A percentile compares a stretch with the other conserved stretches of the same genome.
Conservation (phyloP, 2,113 vertebrate genomes). For the Cyprinodon tularosa region DNA sequence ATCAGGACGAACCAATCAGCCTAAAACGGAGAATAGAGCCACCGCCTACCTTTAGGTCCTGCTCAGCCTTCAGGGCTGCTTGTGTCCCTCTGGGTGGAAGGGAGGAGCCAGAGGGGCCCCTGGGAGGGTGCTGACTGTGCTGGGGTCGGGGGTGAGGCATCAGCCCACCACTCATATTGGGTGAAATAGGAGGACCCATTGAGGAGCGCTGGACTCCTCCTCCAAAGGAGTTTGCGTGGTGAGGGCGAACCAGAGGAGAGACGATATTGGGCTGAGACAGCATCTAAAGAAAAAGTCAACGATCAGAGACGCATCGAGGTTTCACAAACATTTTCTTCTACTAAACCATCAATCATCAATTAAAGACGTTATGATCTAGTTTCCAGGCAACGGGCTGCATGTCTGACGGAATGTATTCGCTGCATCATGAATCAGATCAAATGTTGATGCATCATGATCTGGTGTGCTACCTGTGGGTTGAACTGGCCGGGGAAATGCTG, state of each 20-base stretch:
- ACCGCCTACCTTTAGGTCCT: constrained; percentile 88
- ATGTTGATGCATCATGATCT: background rate
- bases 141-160: constrained; percentile 92
- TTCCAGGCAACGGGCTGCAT: too few species aligned
- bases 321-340: too few species aligned
- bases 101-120: constrained; percentile 86
- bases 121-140: constrained; percentile 83
- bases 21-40: background rate
- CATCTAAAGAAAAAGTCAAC: constrained; percentile 78
- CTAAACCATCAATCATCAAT: too few species aligned
- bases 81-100: constrained; percentile 88
- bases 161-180: constrained; percentile 90
- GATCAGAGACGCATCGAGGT: too few species aligned
- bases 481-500: constrained; percentile 93
- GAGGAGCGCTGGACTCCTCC: constrained; percentile 91
- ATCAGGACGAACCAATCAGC: background rate
- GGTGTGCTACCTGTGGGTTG: constrained; percentile 86
- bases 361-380: too few species aligned
- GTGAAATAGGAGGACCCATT: constrained; percentile 84
- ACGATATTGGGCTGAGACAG: constrained; percentile 96
- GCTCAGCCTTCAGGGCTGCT: constrained; percentile 91
- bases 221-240: constrained; percentile 92
- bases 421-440: background rate
- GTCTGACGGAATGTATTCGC: too few species aligned
- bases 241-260: constrained; percentile 92